Conservation (phyloP, 1,140 invertebrate genomes). For the Magallana angulata region DNA sequence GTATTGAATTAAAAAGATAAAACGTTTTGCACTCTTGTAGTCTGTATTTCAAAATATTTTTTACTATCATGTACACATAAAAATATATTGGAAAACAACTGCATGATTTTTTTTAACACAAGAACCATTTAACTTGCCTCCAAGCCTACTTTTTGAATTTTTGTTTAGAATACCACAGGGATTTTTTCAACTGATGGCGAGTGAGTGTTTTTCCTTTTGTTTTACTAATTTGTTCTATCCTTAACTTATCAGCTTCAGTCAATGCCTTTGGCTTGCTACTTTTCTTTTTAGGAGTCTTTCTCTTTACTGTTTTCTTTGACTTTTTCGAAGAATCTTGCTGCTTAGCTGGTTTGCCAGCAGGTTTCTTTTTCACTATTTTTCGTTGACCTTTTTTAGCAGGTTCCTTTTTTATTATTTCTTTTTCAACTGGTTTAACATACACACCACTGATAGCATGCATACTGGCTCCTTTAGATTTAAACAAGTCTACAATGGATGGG, state of each 20-base stretch:
- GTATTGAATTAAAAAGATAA: too few relatives aligned
- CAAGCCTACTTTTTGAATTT: neutral
- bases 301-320: too few relatives aligned
- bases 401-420: slow-evolving; percentile 9
- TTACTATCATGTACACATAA: neutral
- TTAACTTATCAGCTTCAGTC: neutral
- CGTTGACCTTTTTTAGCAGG: neutral
- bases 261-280: neutral
- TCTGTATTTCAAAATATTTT: too few relatives aligned
- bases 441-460: slow-evolving; percentile 9
- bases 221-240: neutral
- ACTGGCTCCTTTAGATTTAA: slow-evolving; percentile 16
- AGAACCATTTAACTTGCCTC: neutral
- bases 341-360: neutral
- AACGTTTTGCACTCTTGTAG: too few relatives aligned
- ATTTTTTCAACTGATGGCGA: slow-evolving; percentile 37
- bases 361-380: neutral
- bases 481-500: neutral
- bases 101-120: too few relatives aligned
- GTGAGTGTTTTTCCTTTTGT: neutral
- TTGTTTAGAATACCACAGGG: slow-evolving; percentile 20
- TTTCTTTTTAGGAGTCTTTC: neutral
- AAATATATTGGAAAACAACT: neutral
- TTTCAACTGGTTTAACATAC: slow-evolving; percentile 16
- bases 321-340: neutral